Conservation (phyloP, 2,797 vertebrate genomes). For the Tadarida brasiliensis region DNA sequence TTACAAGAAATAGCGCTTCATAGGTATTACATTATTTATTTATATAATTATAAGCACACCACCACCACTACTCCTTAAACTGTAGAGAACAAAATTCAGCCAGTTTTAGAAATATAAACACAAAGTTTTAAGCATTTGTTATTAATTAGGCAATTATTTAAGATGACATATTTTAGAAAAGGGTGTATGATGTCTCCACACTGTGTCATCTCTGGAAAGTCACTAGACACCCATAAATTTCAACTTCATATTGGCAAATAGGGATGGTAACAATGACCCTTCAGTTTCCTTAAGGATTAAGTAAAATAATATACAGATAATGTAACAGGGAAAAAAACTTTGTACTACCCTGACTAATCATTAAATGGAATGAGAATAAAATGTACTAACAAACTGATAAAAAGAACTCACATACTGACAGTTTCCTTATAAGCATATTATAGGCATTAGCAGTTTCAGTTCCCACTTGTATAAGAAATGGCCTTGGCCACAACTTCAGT, state of each 20-base stretch:
- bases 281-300: not conserved
- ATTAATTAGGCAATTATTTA: not conserved
- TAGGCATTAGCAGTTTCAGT: too few species aligned
- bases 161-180: not conserved
- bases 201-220: not conserved
- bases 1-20: not conserved
- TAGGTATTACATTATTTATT: not conserved
- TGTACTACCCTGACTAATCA: too few species aligned
- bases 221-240: not conserved
- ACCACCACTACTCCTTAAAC: not conserved
- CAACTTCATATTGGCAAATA: not conserved
- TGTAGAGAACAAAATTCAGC: not conserved
- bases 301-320: not conserved
- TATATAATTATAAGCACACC: not conserved
- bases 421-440: too few species aligned
- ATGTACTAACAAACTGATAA: too few species aligned
- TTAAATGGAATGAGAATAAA: too few species aligned
- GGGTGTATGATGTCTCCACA: not conserved
- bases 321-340: too few species aligned
- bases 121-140: not conserved
- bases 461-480: too few species aligned
- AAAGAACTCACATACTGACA: too few species aligned
- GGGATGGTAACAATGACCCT: not conserved
- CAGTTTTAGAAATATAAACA: not conserved
- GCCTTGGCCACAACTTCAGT: too few species aligned